Percentiles rank a stretch among this genome's conserved stretches.
Conservation (phyloP, 2,888 invertebrate genomes). For the Sussaba pulchella region DNA sequence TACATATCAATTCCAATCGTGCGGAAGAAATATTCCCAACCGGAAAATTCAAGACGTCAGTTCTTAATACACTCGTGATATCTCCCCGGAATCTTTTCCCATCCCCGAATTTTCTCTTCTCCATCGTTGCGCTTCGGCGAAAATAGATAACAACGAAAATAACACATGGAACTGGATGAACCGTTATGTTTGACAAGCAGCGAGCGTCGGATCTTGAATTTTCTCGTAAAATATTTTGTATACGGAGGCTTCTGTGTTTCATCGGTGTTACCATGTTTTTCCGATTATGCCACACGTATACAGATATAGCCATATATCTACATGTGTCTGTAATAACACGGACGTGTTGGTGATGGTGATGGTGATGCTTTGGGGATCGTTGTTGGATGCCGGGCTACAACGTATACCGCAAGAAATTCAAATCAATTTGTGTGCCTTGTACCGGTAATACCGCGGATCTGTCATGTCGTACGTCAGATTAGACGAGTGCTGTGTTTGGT, state of each 20-base stretch:
- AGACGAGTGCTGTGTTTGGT: constrained; percentile 70
- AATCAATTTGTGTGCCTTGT: constrained; percentile 71
- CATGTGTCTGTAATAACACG: neutral
- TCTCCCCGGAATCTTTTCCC: neutral
- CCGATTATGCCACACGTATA: constrained; percentile 26
- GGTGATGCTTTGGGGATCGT: constrained; percentile 25
- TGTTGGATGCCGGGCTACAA: constrained; percentile 2
- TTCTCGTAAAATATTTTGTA: constrained; percentile 10
- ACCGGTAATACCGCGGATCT: constrained; percentile 71
- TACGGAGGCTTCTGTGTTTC: neutral
- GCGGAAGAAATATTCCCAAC: neutral
- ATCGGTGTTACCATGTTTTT: neutral
- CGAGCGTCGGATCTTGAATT: constrained; percentile 16
- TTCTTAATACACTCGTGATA: constrained; percentile 19
- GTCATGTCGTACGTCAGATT: constrained; percentile 77
- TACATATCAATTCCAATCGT: constrained; percentile 3
- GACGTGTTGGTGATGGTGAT: neutral
- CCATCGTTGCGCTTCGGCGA: neutral
- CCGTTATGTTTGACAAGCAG: constrained; percentile 43
- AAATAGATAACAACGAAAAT: constrained; percentile 8
- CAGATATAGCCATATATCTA: constrained; percentile 17
- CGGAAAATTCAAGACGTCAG: constrained; percentile 19
- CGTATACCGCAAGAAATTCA: constrained; percentile 66
- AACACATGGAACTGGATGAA: neutral
- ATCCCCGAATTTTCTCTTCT: neutral